Percentiles rank a stretch among this genome's conserved stretches.
These are phyloP conservation scores for Protonemura montana DNA, from an alignment of 2,888 invertebrate genomes.

Conservation along the genomic window DNA sequence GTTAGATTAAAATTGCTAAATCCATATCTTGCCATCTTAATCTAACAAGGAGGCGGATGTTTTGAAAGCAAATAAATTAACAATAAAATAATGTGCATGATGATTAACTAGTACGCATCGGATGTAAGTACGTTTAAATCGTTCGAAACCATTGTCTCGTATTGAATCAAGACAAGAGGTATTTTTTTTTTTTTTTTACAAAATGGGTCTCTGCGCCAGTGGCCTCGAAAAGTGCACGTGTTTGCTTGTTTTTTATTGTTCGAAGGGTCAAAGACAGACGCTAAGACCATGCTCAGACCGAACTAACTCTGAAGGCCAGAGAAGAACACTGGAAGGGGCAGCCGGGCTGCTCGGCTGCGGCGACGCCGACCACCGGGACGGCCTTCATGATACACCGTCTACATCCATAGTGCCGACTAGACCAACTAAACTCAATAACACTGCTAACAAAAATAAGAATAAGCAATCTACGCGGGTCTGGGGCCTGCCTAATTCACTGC, in stretches of 20 bases:
- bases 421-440: background rate
- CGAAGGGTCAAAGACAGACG: background rate
- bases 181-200: background rate
- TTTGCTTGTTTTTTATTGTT: background rate
- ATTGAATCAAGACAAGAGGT: background rate
- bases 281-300: background rate
- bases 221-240: conserved; percentile 7
- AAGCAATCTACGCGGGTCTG: no score
- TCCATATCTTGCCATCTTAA: background rate
- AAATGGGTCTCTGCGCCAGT: background rate
- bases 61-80: background rate
- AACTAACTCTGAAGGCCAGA: background rate
- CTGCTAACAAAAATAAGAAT: background rate
- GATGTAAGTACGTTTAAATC: background rate
- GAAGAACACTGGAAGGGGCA: background rate
- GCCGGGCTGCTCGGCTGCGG: no score
- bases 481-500: no score
- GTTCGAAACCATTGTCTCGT: background rate
- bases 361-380: no score
- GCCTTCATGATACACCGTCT: background rate
- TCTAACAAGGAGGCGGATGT: background rate
- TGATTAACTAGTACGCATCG: no score
- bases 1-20: background rate
- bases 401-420: background rate
- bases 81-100: no score